Percentiles rank a stretch among this genome's conserved stretches.
Evolutionary conservation across 1,140 invertebrate genomes (phyloP).

Genomic region (Mactra quadrangularis): DNA sequence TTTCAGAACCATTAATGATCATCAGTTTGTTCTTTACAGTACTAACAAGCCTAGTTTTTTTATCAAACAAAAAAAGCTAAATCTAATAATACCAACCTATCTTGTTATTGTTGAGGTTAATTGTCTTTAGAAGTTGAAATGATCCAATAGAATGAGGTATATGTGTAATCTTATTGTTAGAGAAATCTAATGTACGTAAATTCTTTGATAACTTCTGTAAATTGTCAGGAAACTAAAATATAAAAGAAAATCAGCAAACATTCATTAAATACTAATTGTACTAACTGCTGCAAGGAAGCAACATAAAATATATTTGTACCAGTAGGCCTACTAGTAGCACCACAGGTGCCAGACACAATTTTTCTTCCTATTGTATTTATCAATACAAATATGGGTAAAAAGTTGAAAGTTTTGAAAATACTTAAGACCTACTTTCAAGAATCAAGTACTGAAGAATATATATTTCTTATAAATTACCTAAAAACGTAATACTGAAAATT

Average conservation of each 20-base stretch:
- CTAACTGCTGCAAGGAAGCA: neutral
- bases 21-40: no score
- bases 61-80: no score
- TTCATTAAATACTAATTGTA: neutral
- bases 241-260: slow-evolving; percentile 40
- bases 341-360: no score
- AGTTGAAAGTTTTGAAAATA: no score
- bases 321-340: neutral
- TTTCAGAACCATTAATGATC: no score
- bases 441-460: no score
- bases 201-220: slow-evolving; percentile 85
- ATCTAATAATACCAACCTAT: slow-evolving; percentile 81
- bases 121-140: slow-evolving; percentile 92
- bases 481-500: no score
- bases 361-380: no score
- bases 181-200: slow-evolving; percentile 94
- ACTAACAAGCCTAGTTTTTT: no score
- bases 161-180: slow-evolving; percentile 93
- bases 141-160: slow-evolving; percentile 92
- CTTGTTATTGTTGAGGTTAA: slow-evolving; percentile 88
- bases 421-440: no score
- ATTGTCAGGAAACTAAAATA: slow-evolving; percentile 84
- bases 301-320: neutral
- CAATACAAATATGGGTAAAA: no score
- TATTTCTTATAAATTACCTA: no score